These are phyloP conservation scores for Orestias chungarensis DNA, from an alignment of 2,797 vertebrate species.

Conservation along the genomic window DNA sequence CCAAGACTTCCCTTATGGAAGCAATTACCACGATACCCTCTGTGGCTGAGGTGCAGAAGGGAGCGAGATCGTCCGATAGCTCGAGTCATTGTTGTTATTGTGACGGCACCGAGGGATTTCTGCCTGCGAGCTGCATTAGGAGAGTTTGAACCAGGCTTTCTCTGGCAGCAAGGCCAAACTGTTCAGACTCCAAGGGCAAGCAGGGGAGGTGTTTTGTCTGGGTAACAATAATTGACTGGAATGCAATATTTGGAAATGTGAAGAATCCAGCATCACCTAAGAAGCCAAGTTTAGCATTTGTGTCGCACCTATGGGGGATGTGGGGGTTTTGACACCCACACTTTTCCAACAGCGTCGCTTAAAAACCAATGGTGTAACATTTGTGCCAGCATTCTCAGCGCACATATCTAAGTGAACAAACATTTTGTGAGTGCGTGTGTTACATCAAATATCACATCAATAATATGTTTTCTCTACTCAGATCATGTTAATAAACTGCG, in stretches of 20 bases:
- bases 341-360: too few species aligned
- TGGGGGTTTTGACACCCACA: too few species aligned
- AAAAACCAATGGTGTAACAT: too few species aligned
- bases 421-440: too few species aligned
- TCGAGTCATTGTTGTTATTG: conserved; percentile 54
- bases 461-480: too few species aligned
- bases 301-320: too few species aligned
- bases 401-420: too few species aligned
- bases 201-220: conserved; percentile 1
- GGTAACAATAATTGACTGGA: not conserved
- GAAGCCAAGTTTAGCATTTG: not conserved
- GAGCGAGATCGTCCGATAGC: conserved; percentile 62
- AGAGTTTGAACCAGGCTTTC: not conserved
- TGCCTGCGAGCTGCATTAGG: conserved; percentile 42
- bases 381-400: too few species aligned
- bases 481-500: too few species aligned
- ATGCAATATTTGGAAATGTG: not conserved
- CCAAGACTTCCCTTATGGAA: conserved; percentile 81
- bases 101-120: conserved; percentile 36
- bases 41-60: conserved; percentile 44
- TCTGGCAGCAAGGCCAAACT: not conserved
- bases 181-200: not conserved
- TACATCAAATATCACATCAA: too few species aligned
- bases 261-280: not conserved
- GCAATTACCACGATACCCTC: conserved; percentile 71